Evolutionary conservation across 2,797 vertebrate genomes (phyloP), one percentile per base, ranked within the genome.

Genomic region (Emys orbicularis): DNA sequence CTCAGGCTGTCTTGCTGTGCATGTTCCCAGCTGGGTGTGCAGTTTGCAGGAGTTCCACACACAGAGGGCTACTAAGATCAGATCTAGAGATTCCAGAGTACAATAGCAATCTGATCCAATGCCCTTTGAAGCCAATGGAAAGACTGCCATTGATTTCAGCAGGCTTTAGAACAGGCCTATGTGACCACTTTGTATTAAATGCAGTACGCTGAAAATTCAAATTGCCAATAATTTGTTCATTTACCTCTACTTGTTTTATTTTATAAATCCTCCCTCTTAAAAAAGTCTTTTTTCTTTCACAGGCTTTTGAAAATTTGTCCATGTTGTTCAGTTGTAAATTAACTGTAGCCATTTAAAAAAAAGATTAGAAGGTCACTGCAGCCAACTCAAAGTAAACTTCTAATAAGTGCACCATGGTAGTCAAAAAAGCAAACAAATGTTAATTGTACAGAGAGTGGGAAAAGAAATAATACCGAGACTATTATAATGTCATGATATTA

Each of bases 151-250:
- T 18, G 92, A 87, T 89, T 91, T 79, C 57, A 53, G 72, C 6
- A 4, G 12, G 10, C 41, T 89, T 85, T 87, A 37, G 79, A 94
- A 85, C 2, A 79, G 23, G 11, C 79, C 15, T 1, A 8, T 25
- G 12, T 41, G 82, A 44, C 15, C 10, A 11, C 84, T 87, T 65
- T 84, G 52, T 86, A 68, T 52, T 59, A 25, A 89, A 92, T 50
- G 21, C n/a, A 85, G n/a, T 4, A 79, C 2, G 34, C 15, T 8
- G 61, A 92, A 87, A 93, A 65, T 68, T 59, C 53, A n/a, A 9
- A 37, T 81, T 13, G 74, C 87, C 85, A n/a, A 0, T 0, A 0
- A 0, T 41, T 47, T 5, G 41, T 56, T 82, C 2, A 5, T 29
- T 79, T 49, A 47, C 68, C 31, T 31, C 25, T 83, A 19, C 49